Percentiles rank a stretch among this genome's conserved stretches.
Evolutionary conservation across 1,140 invertebrate species (phyloP).

Genomic region (Pentalonia nigronervosa): DNA sequence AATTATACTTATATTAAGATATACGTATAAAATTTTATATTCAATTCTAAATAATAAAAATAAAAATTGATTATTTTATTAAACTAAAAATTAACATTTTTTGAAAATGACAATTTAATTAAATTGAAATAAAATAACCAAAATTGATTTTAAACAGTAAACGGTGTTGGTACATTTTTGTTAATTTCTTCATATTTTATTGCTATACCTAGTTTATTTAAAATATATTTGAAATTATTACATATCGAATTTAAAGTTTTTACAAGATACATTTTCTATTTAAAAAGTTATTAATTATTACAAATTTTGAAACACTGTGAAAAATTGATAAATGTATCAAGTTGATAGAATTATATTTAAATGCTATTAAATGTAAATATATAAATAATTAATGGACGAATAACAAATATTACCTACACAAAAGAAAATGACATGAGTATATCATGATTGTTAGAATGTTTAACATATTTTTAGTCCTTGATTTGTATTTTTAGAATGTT

Average conservation of each 20-base stretch:
- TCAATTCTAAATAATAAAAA: too few species aligned
- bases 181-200: too few species aligned
- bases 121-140: too few species aligned
- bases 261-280: not conserved
- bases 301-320: not conserved
- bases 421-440: not conserved
- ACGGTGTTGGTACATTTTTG: not conserved
- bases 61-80: too few species aligned
- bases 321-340: not conserved
- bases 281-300: not conserved
- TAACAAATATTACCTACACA: not conserved
- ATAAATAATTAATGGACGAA: not conserved
- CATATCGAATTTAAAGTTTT: not conserved
- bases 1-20: too few species aligned
- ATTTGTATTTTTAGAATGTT: conserved; percentile 38
- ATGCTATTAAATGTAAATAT: not conserved
- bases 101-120: not conserved
- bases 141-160: not conserved
- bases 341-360: not conserved
- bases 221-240: not conserved
- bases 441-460: not conserved
- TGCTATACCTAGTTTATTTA: not conserved
- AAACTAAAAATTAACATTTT: not conserved
- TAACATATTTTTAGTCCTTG: conserved; percentile 14
- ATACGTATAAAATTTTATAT: too few species aligned